Conservation (phyloP, 2,797 vertebrate species). For the Ptychobarbus kaznakovi region DNA sequence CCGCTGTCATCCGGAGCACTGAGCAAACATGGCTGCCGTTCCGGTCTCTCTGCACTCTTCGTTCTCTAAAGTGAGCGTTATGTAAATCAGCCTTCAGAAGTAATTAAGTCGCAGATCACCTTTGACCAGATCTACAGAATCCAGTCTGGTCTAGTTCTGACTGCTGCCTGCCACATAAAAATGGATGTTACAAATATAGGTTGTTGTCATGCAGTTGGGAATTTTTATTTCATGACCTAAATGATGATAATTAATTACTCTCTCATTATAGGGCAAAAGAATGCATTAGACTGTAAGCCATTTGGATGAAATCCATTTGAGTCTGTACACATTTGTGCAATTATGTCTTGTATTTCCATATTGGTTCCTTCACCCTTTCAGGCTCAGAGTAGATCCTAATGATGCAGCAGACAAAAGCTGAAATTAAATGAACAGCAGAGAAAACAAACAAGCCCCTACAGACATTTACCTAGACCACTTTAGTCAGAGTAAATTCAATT, state of each 20-base stretch:
- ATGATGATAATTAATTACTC: slow-evolving; percentile 23
- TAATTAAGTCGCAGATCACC: slow-evolving; percentile 56
- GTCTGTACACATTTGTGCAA: background rate
- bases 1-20: slow-evolving; percentile 14
- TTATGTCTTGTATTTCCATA: background rate
- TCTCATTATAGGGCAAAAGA: background rate
- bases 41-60: slow-evolving; percentile 38
- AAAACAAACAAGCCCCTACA: background rate
- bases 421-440: background rate
- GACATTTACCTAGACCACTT: background rate
- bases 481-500: background rate
- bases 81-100: slow-evolving; percentile 59
- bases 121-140: slow-evolving; percentile 59
- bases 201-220: slow-evolving; percentile 1
- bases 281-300: background rate
- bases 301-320: slow-evolving; percentile 9
- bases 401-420: background rate
- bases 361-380: slow-evolving; percentile 22
- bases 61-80: slow-evolving; percentile 56
- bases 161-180: slow-evolving; percentile 23
- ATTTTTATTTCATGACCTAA: slow-evolving; percentile 24
- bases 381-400: background rate
- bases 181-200: slow-evolving; percentile 13
- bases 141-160: slow-evolving; percentile 46
- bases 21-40: slow-evolving; percentile 38